A percentile compares a stretch with the other conserved stretches of the same genome.
Evolutionary conservation across 2,888 invertebrate species (phyloP).

Genomic region (Crepidodera aurea): DNA sequence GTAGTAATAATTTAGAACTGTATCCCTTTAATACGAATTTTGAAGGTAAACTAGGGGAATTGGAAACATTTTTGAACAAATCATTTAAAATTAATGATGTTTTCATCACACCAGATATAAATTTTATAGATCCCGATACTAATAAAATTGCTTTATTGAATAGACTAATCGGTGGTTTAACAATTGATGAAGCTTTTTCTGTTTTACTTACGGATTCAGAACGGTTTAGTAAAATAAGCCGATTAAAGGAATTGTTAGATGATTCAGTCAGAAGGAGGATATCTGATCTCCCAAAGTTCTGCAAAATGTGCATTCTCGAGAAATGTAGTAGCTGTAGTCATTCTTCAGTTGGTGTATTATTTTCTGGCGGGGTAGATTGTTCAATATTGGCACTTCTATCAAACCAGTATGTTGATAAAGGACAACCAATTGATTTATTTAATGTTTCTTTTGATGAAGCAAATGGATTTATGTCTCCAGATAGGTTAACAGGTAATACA

Average conservation of each 20-base stretch:
- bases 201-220: slow-evolving; percentile 50
- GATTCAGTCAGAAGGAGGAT: slow-evolving; percentile 70
- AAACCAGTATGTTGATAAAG: slow-evolving; percentile 70
- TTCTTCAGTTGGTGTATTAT: slow-evolving; percentile 69
- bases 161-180: slow-evolving; percentile 46
- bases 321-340: slow-evolving; percentile 56
- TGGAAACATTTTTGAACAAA: slow-evolving; percentile 54
- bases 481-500: slow-evolving; percentile 70
- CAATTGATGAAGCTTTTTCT: slow-evolving; percentile 56
- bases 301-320: slow-evolving; percentile 66
- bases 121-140: slow-evolving; percentile 41
- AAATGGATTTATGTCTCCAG: slow-evolving; percentile 76
- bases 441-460: slow-evolving; percentile 89
- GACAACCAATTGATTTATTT: slow-evolving; percentile 85
- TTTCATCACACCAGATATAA: slow-evolving; percentile 18
- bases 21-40: slow-evolving; percentile 61
- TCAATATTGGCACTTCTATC: slow-evolving; percentile 86
- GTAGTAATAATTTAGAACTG: slow-evolving; percentile 56
- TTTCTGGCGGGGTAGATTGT: slow-evolving; percentile 97
- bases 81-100: slow-evolving; percentile 44
- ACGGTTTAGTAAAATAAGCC: slow-evolving; percentile 60
- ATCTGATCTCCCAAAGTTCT: slow-evolving; percentile 68
- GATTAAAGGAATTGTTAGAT: slow-evolving; percentile 65
- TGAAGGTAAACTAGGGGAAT: slow-evolving; percentile 52
- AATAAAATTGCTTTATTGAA: slow-evolving; percentile 41